Evolutionary conservation across 2,888 invertebrate species (phyloP), one percentile per base, ranked within the genome.

Genomic region (Arrhopalites spinosus): DNA sequence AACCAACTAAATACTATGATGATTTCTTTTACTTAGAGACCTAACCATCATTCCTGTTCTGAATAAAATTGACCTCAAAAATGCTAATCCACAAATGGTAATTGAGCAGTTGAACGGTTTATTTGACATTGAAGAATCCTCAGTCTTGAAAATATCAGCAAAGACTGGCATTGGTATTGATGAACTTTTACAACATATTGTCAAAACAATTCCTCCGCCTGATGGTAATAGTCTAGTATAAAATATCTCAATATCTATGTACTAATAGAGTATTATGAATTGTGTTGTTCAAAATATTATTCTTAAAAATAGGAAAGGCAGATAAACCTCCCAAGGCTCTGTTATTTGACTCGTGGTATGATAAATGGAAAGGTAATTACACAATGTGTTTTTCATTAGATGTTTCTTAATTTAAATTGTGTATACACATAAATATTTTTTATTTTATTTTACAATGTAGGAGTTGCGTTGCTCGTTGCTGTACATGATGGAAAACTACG

Each of bases 1-100:
- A n/a, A n/a, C n/a, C n/a, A n/a, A n/a, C n/a, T n/a, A n/a, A n/a
- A n/a, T n/a, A 36, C 11, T 36, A 36, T 36, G 36, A 36, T 7
- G 11, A 7, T 3, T 36, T 36, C 36, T 7, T 7, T 36, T 3
- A 11, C 11, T 7, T 25, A 59, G 90, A 81, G 91, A 96, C 83
- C 86, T 98, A 72, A 86, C 88, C 0, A 91, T 98, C 76, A 91
- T 98, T 83, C 97, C 98, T 0, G 95, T 96, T 0, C 87, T 99
- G 47, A 99, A 98, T 86, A 99, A 99, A 88, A 95, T 98, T 75
- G 98, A 99, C 85, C 88, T 98, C 73, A 94, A 95, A 83, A 90
- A 93, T 85, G 96, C 97, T 0, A 87, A 96, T 84, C 95, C 97
- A 3, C 93, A 94, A 0, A 89, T 88, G 83, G 95, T 96, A 0